These are phyloP conservation scores for Geophilus truncorum DNA, from an alignment of 2,888 invertebrate genomes.

Conservation along the genomic window DNA sequence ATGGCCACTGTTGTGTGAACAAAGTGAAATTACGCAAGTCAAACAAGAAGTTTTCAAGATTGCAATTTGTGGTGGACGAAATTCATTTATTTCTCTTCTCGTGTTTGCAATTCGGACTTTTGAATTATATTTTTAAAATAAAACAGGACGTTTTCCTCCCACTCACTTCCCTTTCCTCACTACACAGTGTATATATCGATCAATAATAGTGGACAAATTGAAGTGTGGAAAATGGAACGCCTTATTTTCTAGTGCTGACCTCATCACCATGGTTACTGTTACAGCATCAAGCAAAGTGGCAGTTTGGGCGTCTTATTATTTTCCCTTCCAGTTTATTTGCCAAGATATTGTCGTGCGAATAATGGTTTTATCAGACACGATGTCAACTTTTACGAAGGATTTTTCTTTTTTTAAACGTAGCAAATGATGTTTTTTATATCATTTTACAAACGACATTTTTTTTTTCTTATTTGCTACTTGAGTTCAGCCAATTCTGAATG, in stretches of 20 bases:
- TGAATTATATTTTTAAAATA: neutral
- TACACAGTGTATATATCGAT: neutral
- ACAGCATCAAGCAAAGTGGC: slow-evolving; percentile 9
- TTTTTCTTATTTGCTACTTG: neutral
- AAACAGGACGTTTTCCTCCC: neutral
- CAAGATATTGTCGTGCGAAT: too few relatives aligned
- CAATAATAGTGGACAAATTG: slow-evolving; percentile 13
- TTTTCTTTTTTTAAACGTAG: too few relatives aligned
- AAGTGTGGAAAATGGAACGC: neutral
- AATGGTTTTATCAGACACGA: too few relatives aligned
- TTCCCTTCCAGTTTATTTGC: too few relatives aligned
- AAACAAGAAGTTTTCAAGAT: too few relatives aligned
- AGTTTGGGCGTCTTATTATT: neutral
- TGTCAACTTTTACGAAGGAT: too few relatives aligned
- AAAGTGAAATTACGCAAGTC: neutral
- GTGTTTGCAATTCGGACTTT: neutral
- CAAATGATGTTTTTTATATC: neutral
- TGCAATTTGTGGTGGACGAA: neutral
- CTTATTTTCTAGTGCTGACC: slow-evolving; percentile 16
- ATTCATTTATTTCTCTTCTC: neutral
- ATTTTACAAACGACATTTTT: neutral
- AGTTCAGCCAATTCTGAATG: neutral
- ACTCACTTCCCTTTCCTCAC: neutral
- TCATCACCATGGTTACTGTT: slow-evolving; percentile 9
- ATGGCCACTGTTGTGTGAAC: too few relatives aligned